These are phyloP conservation scores for Pseudorectes ferrugineus DNA, from an alignment of 2,113 vertebrate species.

Conservation along the genomic window DNA sequence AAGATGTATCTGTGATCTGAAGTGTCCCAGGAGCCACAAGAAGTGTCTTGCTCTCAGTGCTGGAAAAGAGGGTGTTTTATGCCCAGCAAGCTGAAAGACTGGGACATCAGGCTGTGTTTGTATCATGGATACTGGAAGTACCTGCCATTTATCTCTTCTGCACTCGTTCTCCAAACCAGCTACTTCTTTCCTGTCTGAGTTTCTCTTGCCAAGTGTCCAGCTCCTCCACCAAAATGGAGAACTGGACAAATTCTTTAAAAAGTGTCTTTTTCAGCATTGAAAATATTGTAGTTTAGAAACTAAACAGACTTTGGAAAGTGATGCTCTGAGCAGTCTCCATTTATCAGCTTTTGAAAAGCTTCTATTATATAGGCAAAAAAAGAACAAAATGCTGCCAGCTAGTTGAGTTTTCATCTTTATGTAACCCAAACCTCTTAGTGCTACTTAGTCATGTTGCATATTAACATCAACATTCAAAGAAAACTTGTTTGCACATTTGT, in stretches of 20 bases:
- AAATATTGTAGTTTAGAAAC: not conserved
- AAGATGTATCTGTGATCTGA: not conserved
- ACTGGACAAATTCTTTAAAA: not conserved
- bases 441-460: not conserved
- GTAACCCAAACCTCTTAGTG: not conserved
- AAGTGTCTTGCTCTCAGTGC: not conserved
- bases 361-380: not conserved
- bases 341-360: not conserved
- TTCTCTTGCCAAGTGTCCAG: not conserved
- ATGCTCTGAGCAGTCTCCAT: not conserved
- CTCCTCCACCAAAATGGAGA: not conserved
- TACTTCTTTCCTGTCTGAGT: not conserved
- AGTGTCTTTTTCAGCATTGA: not conserved
- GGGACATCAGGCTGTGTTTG: not conserved
- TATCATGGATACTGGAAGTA: not conserved
- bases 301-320: not conserved
- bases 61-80: not conserved
- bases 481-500: not conserved
- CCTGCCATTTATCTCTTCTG: not conserved
- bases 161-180: not conserved
- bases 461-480: not conserved
- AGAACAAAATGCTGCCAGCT: not conserved
- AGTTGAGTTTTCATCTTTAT: not conserved
- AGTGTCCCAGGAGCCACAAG: not conserved
- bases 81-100: not conserved